phyloP scores from a whole-genome alignment of 2,113 vertebrate genomes.

The Lepidothrix coronata region DNA sequence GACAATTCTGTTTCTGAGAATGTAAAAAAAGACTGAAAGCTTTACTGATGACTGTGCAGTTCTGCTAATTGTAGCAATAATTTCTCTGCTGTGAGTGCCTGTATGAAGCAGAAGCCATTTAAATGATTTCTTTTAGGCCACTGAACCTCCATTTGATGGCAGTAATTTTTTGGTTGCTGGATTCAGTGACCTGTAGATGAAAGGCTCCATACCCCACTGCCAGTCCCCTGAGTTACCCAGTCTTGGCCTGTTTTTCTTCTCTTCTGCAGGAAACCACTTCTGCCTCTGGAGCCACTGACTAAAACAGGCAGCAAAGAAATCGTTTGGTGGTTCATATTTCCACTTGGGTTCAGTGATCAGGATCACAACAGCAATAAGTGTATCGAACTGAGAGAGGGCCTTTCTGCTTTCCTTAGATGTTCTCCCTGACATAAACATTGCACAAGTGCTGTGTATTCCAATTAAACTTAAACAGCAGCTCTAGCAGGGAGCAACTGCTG shows the following conservation, averaged over 20 bases:
- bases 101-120: background rate
- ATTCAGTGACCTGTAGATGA: slow-evolving; percentile 5
- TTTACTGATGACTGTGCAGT: background rate
- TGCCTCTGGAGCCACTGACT: background rate
- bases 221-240: background rate
- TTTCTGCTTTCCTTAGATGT: background rate
- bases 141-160: background rate
- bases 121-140: background rate
- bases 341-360: background rate
- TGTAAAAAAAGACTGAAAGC: background rate
- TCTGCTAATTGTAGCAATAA: background rate
- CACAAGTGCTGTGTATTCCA: background rate
- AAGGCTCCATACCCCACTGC: background rate
- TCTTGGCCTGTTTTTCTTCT: background rate
- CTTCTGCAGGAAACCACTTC: background rate
- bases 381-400: background rate
- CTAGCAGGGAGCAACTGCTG: slow-evolving; percentile 11
- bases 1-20: background rate
- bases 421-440: background rate
- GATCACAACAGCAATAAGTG: background rate
- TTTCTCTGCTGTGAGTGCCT: background rate
- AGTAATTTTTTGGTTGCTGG: background rate
- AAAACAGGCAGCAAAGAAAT: background rate
- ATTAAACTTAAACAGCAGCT: slow-evolving; percentile 46
- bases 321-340: background rate